Base-by-base conservation (phyloP, 2,113 vertebrate genomes). In the Dissostichus mawsoni region DNA sequence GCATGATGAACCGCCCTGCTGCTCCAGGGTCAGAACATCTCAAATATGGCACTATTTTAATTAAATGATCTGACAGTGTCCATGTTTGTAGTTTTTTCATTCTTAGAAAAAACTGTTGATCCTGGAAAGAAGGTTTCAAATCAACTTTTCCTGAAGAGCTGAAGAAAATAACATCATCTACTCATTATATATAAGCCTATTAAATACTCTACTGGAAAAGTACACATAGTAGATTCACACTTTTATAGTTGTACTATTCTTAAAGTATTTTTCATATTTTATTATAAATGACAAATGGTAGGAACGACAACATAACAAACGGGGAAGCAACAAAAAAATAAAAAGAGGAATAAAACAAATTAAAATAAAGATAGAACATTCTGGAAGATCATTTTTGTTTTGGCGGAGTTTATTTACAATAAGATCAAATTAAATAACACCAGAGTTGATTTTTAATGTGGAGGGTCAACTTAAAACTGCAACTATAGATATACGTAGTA, bases 1-100 rank as follows among this genome's bases (percentile, higher is more conserved):
- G 75, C 74, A 12, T 87, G 82, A 85, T 89, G 51, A 47, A 76
- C 47, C 2, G 16, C 51, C 25, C 20, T 14, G 62, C 83, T 61
- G 76, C 20, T 62, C 58, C 84, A 72, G 84, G 78, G 74, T 82
- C 75, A 66, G 77, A 67, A 65, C 50, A 18, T 73, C 50, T 45
- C 4, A 74, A 33, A 76, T 20, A 45, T 50, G 3, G 16, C 47
- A 11, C 8, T n/a, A 1, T 41, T 69, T 51, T 20, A 5, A 61
- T 53, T 4, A 6, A 9, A 33, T 48, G 17, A 47, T 55, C 16
- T 11, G 8, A 23, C 17, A 4, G 14, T 16, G 1, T 14, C 44
- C 2, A 36, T 50, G 56, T 52, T 48, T 44, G 45, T 25, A 41
- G 25, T 14, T 8, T 59, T 44, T 52, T 59, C 14, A 10, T 7